Conservation (phyloP, 2,797 vertebrate species). For the Sparus aurata region DNA sequence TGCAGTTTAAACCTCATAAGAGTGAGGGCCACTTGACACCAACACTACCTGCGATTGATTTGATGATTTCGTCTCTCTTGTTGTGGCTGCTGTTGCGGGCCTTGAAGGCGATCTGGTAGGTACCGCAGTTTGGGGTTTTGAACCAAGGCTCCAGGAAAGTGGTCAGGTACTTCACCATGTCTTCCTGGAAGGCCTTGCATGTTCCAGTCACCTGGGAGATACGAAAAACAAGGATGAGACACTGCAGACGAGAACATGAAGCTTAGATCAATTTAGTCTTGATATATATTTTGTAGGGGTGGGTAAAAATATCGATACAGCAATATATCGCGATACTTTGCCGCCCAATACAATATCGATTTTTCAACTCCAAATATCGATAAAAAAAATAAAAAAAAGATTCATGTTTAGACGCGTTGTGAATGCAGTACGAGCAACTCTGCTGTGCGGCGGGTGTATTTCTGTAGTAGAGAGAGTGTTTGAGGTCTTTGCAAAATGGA, state of each 20-base stretch:
- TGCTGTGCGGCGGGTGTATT: too few relatives aligned
- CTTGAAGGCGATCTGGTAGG: conserved; percentile 96
- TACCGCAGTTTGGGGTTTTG: conserved; percentile 91
- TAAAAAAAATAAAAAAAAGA: too few relatives aligned
- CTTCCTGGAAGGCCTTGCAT: conserved; percentile 94
- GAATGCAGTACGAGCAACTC: too few relatives aligned
- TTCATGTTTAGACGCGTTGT: too few relatives aligned
- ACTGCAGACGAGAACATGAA: background rate
- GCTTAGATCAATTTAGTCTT: background rate
- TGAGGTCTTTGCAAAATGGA: too few relatives aligned
- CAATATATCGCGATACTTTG: too few relatives aligned
- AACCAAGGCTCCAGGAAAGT: conserved; percentile 95
- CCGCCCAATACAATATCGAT: too few relatives aligned
- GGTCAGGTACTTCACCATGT: conserved; percentile 92
- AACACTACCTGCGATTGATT: conserved; percentile 90
- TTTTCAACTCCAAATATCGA: too few relatives aligned
- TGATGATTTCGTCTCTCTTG: conserved; percentile 95
- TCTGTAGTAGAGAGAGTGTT: too few relatives aligned
- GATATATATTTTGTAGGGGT: background rate
- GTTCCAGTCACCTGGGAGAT: conserved; percentile 87
- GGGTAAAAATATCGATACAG: too few relatives aligned
- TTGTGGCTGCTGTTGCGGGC: conserved; percentile 95
- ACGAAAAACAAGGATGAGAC: conserved; percentile 8
- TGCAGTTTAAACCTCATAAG: too few relatives aligned
- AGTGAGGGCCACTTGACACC: too few relatives aligned